A percentile compares a stretch with the other conserved stretches of the same genome.
phyloP scores from a whole-genome alignment of 2,113 vertebrate genomes.

The Junco hyemalis region DNA sequence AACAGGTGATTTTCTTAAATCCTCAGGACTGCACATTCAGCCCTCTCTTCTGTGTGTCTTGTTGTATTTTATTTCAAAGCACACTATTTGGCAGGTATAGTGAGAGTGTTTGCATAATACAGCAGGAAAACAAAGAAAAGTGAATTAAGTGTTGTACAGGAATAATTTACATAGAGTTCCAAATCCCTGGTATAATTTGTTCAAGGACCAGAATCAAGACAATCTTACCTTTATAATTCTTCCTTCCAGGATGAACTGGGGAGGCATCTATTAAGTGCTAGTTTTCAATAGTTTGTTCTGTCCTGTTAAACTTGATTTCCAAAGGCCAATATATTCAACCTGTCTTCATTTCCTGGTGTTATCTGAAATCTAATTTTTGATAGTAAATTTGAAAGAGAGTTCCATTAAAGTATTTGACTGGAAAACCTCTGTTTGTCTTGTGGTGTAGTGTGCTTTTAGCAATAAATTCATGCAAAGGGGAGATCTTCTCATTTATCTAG shows the following conservation, averaged over 20 bases:
- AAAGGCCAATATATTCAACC: neutral
- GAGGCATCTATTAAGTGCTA: neutral
- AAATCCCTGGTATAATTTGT: neutral
- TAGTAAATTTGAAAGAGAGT: neutral
- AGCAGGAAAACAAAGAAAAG: constrained; percentile 34
- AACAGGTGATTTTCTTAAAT: neutral
- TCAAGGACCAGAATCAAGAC: neutral
- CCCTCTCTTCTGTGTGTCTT: neutral
- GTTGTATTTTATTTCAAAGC: constrained; percentile 30
- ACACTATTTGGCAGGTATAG: neutral
- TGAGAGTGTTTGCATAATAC: constrained; percentile 5
- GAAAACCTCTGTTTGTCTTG: neutral
- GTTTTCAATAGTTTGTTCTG: neutral
- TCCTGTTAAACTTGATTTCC: neutral
- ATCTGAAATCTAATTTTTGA: neutral
- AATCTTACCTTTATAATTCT: neutral
- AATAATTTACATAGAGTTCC: neutral
- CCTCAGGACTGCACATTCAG: neutral
- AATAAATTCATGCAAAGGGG: neutral
- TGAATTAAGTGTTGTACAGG: neutral
- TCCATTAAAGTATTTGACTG: neutral
- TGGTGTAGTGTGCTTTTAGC: neutral
- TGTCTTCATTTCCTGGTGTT: neutral
- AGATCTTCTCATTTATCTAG: neutral
- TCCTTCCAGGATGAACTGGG: neutral